Conservation (phyloP, 1,140 invertebrate genomes). For the Drosophila eugracilis region DNA sequence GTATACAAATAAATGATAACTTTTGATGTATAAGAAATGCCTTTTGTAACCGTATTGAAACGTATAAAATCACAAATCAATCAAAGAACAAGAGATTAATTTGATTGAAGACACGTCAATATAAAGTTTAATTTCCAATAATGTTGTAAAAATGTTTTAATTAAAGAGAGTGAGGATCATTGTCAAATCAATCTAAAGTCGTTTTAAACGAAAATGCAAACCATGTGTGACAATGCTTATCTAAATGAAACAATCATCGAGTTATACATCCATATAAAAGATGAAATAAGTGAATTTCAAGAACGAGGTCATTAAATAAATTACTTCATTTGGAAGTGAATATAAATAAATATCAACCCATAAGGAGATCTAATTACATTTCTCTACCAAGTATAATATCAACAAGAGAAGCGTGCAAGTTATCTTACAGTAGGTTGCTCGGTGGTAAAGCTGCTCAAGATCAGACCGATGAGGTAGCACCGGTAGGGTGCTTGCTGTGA, state of each 20-base stretch:
- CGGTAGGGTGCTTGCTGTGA: too few species aligned
- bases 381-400: background rate
- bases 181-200: slow-evolving; percentile 12
- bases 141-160: slow-evolving; percentile 32
- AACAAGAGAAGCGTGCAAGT: background rate
- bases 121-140: too few species aligned
- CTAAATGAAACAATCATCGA: too few species aligned
- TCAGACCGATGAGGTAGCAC: too few species aligned
- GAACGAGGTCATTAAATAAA: background rate
- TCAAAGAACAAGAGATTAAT: slow-evolving; percentile 3
- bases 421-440: too few species aligned
- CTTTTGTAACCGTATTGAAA: background rate
- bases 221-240: too few species aligned
- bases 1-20: background rate
- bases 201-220: too few species aligned
- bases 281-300: too few species aligned
- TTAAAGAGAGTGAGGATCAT: slow-evolving; percentile 20
- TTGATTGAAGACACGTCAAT: slow-evolving; percentile 23
- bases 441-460: too few species aligned
- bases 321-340: background rate
- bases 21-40: background rate
- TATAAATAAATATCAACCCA: slow-evolving; percentile 4
- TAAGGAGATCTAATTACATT: background rate
- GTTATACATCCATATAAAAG: too few species aligned
- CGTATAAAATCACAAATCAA: slow-evolving; percentile 1